Base-by-base conservation (phyloP, 2,888 invertebrate species). In the Iphiclides podalirius region DNA sequence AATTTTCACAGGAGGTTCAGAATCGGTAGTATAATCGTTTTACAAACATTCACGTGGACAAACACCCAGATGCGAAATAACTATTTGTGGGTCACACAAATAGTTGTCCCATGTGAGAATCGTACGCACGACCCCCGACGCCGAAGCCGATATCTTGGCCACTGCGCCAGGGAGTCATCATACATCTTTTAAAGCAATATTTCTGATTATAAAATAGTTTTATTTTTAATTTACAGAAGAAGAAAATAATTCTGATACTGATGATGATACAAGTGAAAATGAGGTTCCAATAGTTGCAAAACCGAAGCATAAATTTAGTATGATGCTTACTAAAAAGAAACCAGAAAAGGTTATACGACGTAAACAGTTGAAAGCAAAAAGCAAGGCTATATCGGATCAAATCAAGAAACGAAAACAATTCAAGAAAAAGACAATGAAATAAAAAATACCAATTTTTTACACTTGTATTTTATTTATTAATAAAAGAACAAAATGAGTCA, bases 331-430 rank as follows among this genome's bases (percentile, higher is more conserved):
- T 39, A 75, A 80, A 65, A 72, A 72, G 43, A 78, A 74, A 53
- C 83, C 88, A 15, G 79, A 85, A 52, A 86, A 83, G 70, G 79
- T 84, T 0, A 89, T 89, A 14, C 69, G 88, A 55, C 75, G 89
- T 9, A 89, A 89, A 64, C 88, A 89, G 56, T 73, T 88, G 1
- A 87, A 81, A 60, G 84, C 82, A 2, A 86, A 87, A 55, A 83
- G 80, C 59, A 88, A 88, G 61, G 69, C 75, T 1, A 87, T 87
- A 50, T 85, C 86, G 12, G 82, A 82, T 54, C 81, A 88, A 65
- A 88, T 88, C 12, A 88, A 87, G 54, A 87, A 86, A 57, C 74
- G 83, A 51, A 87, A 83, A 63, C 80, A 77, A 41, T 68, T 82
- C 20, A 80, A 79, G 58, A 85, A 81, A 64, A 82, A 76, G 53